These are phyloP conservation scores for Sebastes fasciatus DNA, from an alignment of 2,113 vertebrate genomes.

Conservation along the genomic window DNA sequence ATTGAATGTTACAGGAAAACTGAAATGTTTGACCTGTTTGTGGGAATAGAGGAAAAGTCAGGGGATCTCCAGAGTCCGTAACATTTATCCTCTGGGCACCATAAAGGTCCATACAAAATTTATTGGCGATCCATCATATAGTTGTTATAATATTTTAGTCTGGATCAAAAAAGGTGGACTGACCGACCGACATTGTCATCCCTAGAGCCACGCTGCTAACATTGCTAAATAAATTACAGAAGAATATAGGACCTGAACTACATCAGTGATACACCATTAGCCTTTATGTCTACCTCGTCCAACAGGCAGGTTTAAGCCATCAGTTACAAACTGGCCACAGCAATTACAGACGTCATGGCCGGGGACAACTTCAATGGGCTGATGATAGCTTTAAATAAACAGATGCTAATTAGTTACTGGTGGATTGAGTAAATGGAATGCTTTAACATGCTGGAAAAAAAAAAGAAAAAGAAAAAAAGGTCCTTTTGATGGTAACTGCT, in stretches of 20 bases:
- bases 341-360: background rate
- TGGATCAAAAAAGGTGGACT: background rate
- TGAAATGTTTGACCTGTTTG: background rate
- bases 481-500: background rate
- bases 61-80: background rate
- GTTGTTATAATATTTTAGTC: background rate
- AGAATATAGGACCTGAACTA: background rate
- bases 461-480: background rate
- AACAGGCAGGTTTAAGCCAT: background rate
- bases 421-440: slow-evolving; percentile 10
- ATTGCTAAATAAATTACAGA: background rate
- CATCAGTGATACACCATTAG: background rate
- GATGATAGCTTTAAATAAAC: slow-evolving; percentile 25
- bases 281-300: background rate
- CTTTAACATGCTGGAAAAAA: background rate
- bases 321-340: background rate
- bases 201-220: background rate
- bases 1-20: background rate
- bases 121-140: too few species aligned
- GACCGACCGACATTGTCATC: background rate
- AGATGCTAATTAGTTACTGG: background rate
- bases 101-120: background rate
- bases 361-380: background rate
- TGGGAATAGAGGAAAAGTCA: background rate
- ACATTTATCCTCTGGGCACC: background rate